Conservation (phyloP, 1,140 invertebrate genomes). For the Eriosoma lanigerum region DNA sequence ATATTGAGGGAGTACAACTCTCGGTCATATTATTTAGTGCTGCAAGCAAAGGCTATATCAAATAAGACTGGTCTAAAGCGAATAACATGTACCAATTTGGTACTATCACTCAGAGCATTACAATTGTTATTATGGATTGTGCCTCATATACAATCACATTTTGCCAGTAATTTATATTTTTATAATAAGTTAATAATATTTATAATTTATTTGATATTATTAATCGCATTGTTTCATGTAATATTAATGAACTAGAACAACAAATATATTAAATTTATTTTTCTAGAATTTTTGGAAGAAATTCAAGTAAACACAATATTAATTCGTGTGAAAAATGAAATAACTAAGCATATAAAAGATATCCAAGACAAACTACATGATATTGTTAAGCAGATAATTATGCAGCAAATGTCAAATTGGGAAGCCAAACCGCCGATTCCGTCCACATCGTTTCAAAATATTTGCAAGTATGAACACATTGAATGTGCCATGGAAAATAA, state of each 20-base stretch:
- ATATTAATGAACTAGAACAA: not conserved
- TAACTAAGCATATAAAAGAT: constrained; percentile 77
- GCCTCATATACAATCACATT: constrained; percentile 70
- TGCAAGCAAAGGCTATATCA: constrained; percentile 88
- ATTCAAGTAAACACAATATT: constrained; percentile 52
- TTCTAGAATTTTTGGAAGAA: constrained; percentile 55
- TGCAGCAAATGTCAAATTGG: constrained; percentile 78
- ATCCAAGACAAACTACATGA: constrained; percentile 87
- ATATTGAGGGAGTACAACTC: constrained; percentile 89
- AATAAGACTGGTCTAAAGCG: constrained; percentile 93
- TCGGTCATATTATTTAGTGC: constrained; percentile 87
- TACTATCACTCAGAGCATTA: constrained; percentile 84
- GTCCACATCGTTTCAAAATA: constrained; percentile 86
- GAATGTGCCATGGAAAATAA: not conserved
- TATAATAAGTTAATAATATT: too few relatives aligned
- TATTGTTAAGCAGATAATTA: constrained; percentile 83
- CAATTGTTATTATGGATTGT: constrained; percentile 78
- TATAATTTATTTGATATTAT: not conserved
- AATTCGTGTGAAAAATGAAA: constrained; percentile 54
- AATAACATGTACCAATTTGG: constrained; percentile 92
- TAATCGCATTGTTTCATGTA: not conserved
- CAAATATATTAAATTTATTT: not conserved
- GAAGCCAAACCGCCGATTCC: constrained; percentile 93
- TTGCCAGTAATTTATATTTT: constrained; percentile 62
- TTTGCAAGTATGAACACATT: constrained; percentile 66